phyloP scores from a whole-genome alignment of 2,113 vertebrate species.

The Eublepharis macularius region DNA sequence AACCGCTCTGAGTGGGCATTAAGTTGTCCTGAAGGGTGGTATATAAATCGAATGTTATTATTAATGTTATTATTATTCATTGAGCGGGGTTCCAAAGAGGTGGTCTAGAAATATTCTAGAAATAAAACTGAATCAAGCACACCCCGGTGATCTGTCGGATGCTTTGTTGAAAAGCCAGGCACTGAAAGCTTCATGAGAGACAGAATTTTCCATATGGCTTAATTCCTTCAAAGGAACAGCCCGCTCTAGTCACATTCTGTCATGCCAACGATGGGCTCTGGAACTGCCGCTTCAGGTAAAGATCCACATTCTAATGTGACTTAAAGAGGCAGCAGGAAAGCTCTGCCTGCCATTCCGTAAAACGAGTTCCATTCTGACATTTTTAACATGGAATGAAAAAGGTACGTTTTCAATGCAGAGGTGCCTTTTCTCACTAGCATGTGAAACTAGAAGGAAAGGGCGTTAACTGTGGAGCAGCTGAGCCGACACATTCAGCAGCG shows the following conservation, averaged over 20 bases:
- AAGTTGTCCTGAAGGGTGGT: too few species aligned
- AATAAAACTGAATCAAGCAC: background rate
- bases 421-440: conserved; percentile 25
- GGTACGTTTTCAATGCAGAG: background rate
- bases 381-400: background rate
- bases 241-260: conserved; percentile 27
- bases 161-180: conserved; percentile 17
- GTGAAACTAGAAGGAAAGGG: background rate
- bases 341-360: conserved; percentile 18
- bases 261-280: background rate
- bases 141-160: conserved; percentile 21
- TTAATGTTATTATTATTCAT: too few species aligned
- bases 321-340: conserved; percentile 3
- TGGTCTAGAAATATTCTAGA: too few species aligned
- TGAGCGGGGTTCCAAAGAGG: too few species aligned
- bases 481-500: too few species aligned
- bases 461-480: background rate
- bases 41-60: too few species aligned
- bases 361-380: conserved; percentile 18
- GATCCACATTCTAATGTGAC: conserved; percentile 29
- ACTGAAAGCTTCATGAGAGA: conserved; percentile 8
- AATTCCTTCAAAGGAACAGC: conserved; percentile 28
- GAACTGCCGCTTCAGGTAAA: conserved; percentile 37
- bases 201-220: conserved; percentile 36
- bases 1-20: too few species aligned